Evolutionary conservation across 2,888 invertebrate genomes (phyloP).

Genomic region (Acleris emargana): DNA sequence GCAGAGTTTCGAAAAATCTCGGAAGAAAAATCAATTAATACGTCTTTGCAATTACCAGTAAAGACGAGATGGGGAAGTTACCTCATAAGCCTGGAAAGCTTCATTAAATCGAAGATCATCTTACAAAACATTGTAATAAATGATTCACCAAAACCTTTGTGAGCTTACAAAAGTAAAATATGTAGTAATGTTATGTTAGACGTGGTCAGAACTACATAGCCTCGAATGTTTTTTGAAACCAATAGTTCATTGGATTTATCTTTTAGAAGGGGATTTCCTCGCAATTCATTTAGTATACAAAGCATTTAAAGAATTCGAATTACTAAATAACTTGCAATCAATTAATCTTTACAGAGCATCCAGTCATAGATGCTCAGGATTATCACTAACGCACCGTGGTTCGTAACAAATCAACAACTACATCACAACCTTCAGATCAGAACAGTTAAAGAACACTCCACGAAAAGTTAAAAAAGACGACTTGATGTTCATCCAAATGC

Average conservation of each 20-base stretch:
- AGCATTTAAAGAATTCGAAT: not conserved
- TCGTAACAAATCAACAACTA: no score
- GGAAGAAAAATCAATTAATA: not conserved
- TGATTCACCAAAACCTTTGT: not conserved
- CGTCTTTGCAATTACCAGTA: not conserved
- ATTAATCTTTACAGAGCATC: no score
- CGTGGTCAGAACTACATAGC: not conserved
- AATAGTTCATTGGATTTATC: not conserved
- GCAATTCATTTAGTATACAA: not conserved
- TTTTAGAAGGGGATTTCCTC: not conserved
- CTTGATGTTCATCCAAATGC: no score
- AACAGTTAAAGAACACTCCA: no score
- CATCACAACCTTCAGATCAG: no score
- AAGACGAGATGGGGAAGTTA: slow-evolving; percentile 2
- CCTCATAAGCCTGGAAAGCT: not conserved
- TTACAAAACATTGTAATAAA: not conserved
- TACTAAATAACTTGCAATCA: not conserved
- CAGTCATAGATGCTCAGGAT: no score
- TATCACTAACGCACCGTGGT: no score
- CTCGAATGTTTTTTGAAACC: not conserved
- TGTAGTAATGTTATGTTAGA: no score
- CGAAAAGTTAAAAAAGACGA: no score
- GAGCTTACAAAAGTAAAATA: not conserved
- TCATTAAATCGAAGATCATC: not conserved
- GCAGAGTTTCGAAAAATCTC: no score